Percentiles rank a stretch among this genome's conserved stretches.
Conservation (phyloP, 2,113 vertebrate species). For the Dasyprocta punctata region DNA sequence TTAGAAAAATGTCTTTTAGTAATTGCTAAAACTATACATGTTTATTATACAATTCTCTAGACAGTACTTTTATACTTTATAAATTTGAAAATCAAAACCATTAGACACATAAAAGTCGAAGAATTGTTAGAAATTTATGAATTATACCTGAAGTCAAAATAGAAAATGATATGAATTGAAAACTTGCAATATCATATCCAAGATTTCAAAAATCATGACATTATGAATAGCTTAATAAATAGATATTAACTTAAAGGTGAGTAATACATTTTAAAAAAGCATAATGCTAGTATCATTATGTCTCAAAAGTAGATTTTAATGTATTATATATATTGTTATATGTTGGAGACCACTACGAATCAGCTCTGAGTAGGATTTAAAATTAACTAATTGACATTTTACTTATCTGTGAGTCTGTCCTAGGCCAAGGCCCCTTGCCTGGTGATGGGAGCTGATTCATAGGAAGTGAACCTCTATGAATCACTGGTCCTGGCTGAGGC, state of each 20-base stretch:
- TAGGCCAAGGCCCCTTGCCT: too few species aligned
- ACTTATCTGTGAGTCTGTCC: too few species aligned
- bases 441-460: too few species aligned
- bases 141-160: background rate
- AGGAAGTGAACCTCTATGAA: too few species aligned
- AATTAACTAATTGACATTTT: too few species aligned
- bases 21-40: background rate
- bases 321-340: background rate
- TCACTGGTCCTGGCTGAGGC: too few species aligned
- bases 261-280: background rate
- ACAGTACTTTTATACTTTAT: background rate
- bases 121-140: background rate
- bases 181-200: background rate
- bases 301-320: background rate
- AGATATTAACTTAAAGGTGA: background rate
- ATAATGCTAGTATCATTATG: background rate
- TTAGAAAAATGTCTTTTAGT: background rate
- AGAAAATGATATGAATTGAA: background rate
- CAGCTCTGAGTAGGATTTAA: too few species aligned
- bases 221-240: background rate
- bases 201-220: conserved; percentile 1
- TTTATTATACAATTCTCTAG: background rate
- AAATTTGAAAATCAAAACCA: background rate
- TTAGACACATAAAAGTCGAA: background rate
- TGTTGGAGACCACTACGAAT: too few species aligned